These are phyloP conservation scores for Altica lythri DNA, from an alignment of 2,888 invertebrate species.

Conservation along the genomic window DNA sequence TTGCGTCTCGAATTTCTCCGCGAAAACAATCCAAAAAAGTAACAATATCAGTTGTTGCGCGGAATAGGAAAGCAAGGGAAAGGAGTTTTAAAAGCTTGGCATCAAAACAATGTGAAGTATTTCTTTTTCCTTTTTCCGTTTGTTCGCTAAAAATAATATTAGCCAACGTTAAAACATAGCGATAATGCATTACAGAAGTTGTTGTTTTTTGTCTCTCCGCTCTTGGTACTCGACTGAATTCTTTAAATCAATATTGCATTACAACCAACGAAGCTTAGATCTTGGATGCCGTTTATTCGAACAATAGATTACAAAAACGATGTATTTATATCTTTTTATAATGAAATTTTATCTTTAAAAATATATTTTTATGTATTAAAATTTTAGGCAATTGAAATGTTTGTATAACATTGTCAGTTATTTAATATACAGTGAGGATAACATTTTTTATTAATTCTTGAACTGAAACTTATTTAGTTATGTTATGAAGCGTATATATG, in stretches of 20 bases:
- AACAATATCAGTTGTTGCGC: conserved; percentile 36
- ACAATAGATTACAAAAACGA: conserved; percentile 38
- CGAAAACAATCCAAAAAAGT: conserved; percentile 23
- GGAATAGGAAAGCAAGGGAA: conserved; percentile 30
- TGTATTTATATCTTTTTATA: background rate
- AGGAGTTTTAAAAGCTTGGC: conserved; percentile 51
- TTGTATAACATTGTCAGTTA: too few species aligned
- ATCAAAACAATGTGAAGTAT: conserved; percentile 53
- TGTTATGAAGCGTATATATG: too few species aligned
- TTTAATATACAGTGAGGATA: too few species aligned
- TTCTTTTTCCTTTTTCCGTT: conserved; percentile 48
- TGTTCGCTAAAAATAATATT: conserved; percentile 56
- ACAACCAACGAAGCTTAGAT: conserved; percentile 22
- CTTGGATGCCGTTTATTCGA: conserved; percentile 43
- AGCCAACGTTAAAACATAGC: conserved; percentile 48
- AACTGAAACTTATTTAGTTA: too few species aligned
- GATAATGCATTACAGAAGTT: conserved; percentile 50
- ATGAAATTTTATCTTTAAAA: too few species aligned
- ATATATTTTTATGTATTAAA: too few species aligned
- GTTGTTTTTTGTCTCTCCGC: conserved; percentile 46
- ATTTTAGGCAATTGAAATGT: too few species aligned
- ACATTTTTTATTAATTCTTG: too few species aligned
- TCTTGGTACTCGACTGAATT: conserved; percentile 44
- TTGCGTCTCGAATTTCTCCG: conserved; percentile 24
- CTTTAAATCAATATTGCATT: conserved; percentile 51